Evolutionary conservation across 2,888 invertebrate genomes (phyloP).

Genomic region (Torymus texanus): DNA sequence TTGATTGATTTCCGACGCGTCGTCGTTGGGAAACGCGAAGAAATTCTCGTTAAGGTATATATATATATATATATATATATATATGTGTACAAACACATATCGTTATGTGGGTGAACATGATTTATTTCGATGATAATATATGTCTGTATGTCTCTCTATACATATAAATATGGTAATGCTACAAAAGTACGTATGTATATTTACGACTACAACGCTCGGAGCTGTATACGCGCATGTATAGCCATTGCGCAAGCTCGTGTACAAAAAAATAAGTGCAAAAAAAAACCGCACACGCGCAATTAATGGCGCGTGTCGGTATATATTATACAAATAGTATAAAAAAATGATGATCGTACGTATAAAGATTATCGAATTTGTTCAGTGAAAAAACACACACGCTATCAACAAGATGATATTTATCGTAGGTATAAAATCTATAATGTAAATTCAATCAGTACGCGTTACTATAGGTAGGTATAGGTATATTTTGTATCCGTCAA

Average conservation of each 20-base stretch:
- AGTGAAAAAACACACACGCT: too few species aligned
- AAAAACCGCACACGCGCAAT: neutral
- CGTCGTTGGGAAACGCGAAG: constrained; percentile 14
- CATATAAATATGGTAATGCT: constrained; percentile 43
- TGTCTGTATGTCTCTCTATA: too few species aligned
- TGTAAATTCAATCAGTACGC: neutral
- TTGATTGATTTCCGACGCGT: constrained; percentile 36
- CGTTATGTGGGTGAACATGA: constrained; percentile 17
- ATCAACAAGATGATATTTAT: neutral
- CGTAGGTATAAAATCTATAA: constrained; percentile 40
- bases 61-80: neutral
- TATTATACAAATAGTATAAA: neutral
- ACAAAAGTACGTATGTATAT: constrained; percentile 22
- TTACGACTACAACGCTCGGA: constrained; percentile 2
- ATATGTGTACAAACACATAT: too few species aligned
- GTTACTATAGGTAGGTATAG: neutral
- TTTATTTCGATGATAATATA: constrained; percentile 47
- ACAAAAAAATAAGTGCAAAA: neutral
- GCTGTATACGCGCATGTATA: too few species aligned
- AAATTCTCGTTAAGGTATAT: neutral
- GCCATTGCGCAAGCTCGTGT: neutral
- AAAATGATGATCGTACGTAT: neutral
- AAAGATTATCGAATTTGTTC: too few species aligned
- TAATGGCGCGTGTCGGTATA: neutral
- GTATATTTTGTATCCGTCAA: constrained; percentile 50